Base-by-base conservation (phyloP, 2,888 invertebrate species). In the Ganaspis brasiliensis region DNA sequence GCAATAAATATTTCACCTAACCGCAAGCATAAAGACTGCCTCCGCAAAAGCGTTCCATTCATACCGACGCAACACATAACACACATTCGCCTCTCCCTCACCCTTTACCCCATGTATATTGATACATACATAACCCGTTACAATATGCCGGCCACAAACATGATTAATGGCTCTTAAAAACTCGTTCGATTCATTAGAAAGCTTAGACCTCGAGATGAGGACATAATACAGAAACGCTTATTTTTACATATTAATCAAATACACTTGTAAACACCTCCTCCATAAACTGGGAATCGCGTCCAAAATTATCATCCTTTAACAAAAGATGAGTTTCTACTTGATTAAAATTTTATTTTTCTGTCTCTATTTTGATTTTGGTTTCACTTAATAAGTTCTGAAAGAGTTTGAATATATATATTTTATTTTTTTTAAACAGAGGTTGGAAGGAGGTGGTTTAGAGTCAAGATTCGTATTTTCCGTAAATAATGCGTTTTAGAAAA, bases 131-230 rank as follows among this genome's bases (percentile, higher is more conserved):
- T 80, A 81, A 80, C 80, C 79, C 79, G 81, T 79, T 78, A 78
- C 63, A 40, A 45, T 24, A 49, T 45, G 67, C 24, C 52, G 59
- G 78, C 77, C 81, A 77, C 76, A 76, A 75, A 74, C 75, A 85
- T 91, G 91, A 91, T 91, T 90, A 91, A 91, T 89, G 82, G 85
- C 81, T 83, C 84, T 84, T 83, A 85, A 84, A 86, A 89, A 87
- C 63, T 63, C 63, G 40, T 40, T 40, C 63, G 21, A 63, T 63
- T 63, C 37, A 63, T 63, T 63, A 63, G 63, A 63, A 63, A 63
- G 63, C 63, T 67, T 45, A 67, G 67, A 67, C 63, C 63, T 63
- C 63, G 63, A 61, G 61, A 61, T 61, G 37, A 61, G 61, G 61
- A 61, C 61, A 37, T 61, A 35, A 61, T 35, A 35, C 9, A 59